Base-by-base conservation (phyloP, 2,888 invertebrate genomes). In the Drosophila pseudotalamancana region DNA sequence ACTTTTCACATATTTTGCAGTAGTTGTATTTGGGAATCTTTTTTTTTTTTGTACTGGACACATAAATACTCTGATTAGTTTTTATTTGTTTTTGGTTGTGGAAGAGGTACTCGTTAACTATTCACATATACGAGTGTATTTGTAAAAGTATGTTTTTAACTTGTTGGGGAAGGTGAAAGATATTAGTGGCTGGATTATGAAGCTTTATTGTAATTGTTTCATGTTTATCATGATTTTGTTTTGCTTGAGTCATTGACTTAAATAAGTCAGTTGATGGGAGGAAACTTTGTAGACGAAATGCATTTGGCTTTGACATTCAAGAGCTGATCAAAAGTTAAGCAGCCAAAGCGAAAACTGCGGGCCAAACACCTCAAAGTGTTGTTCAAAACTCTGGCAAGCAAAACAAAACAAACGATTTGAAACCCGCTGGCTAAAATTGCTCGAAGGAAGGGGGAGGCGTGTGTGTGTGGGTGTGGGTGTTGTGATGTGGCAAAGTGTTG, bases 271-370 rank as follows among this genome's bases (percentile, higher is more conserved):
- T 40, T 48, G 39, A 51, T 62, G 18, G 29, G 4, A n/a, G 11
- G 8, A 86, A 83, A 83, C 79, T 88, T 83, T 76, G 40, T 71
- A 83, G 86, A 83, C 82, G 31, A 48, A 84, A 68, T 81, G 74
- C 82, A 81, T 87, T 87, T 68, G 55, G 57, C 62, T 64, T 59
- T 74, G 75, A 56, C 75, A 82, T 85, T 66, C n/a, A 73, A 85
- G 71, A 84, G 63, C 85, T 72, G 78, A 87, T 87, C 85, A 74
- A 85, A 82, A 82, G 85, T 82, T 82, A 68, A 71, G 78, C 72
- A 77, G 69, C 53, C 62, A 70, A 76, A 57, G 18, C 67, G 19
- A 27, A 67, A 77, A 65, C 48, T 48, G 69, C 57, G 56, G 32
- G 40, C 6, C 62, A 57, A 45, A 65, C 77, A 70, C 77, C 77